Conservation (phyloP, 2,113 vertebrate genomes). For the Dasyurus viverrinus region DNA sequence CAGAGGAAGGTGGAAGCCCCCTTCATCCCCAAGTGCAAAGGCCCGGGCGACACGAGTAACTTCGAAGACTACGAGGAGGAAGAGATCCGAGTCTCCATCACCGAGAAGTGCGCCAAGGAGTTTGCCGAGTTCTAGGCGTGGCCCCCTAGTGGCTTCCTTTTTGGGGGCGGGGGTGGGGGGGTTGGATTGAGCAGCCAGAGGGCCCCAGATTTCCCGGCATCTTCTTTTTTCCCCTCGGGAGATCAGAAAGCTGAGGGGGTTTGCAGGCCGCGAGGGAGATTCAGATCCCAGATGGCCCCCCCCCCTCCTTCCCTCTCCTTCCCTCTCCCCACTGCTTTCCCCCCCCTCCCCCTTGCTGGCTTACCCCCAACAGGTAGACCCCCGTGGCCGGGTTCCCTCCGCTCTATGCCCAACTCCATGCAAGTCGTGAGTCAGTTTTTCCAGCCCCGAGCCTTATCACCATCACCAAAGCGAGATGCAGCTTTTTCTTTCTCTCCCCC, state of each 20-base stretch:
- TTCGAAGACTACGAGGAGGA: constrained; percentile 97
- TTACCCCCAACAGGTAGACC: constrained; percentile 7
- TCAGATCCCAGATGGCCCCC: constrained; percentile 52
- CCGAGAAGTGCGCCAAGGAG: constrained; percentile 94
- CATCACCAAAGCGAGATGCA: not conserved
- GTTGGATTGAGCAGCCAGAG: constrained; percentile 75
- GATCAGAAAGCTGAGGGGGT: constrained; percentile 43
- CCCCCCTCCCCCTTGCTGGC: not conserved
- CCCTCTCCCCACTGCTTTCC: not conserved
- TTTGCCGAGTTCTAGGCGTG: constrained; percentile 92
- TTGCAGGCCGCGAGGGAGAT: constrained; percentile 22
- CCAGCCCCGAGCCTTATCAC: constrained; percentile 8
- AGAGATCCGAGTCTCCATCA: constrained; percentile 93
- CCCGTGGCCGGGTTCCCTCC: not conserved
- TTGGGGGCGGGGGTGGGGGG: constrained; percentile 55
- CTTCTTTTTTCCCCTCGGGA: constrained; percentile 56
- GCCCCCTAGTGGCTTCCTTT: constrained; percentile 63
- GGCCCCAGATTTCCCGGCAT: constrained; percentile 68
- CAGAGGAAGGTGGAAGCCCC: constrained; percentile 96
- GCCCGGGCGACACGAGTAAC: constrained; percentile 95
- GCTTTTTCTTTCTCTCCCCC: not conserved
- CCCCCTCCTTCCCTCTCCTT: not conserved
- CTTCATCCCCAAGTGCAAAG: constrained; percentile 95
- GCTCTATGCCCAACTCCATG: constrained; percentile 36
- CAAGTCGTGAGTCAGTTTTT: constrained; percentile 51